Evolutionary conservation across 2,113 vertebrate genomes (phyloP).

Genomic region (Camelus bactrianus): DNA sequence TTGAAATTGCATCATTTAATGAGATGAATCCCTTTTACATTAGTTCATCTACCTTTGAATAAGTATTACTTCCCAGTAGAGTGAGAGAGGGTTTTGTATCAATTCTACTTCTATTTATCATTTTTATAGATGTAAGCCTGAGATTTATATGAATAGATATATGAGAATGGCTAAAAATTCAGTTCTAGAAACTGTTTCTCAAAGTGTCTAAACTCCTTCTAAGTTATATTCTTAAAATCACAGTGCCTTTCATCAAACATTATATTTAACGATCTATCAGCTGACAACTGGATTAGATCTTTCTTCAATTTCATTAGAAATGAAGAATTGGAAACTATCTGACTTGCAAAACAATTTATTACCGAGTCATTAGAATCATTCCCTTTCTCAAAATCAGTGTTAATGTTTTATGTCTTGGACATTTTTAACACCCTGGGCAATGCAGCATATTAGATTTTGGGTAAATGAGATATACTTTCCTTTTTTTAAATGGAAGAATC

Average conservation of each 20-base stretch:
- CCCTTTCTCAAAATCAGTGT: not conserved
- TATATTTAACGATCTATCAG: not conserved
- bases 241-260: not conserved
- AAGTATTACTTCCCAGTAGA: not conserved
- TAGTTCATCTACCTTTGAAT: conserved; percentile 21
- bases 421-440: not conserved
- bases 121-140: not conserved
- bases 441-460: not conserved
- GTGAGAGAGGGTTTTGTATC: not conserved
- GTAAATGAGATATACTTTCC: not conserved
- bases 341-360: not conserved
- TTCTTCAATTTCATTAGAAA: conserved; percentile 41
- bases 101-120: conserved; percentile 18
- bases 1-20: conserved; percentile 11
- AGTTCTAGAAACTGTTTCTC: not conserved
- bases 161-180: not conserved
- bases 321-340: conserved; percentile 22
- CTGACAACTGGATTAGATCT: not conserved
- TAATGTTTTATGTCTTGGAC: not conserved
- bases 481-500: not conserved
- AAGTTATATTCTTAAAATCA: not conserved
- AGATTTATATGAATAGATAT: not conserved
- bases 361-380: not conserved
- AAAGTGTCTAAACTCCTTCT: not conserved
- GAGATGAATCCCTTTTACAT: not conserved